Evolutionary conservation across 2,888 invertebrate genomes (phyloP).

Genomic region (Adelognathus sp.): DNA sequence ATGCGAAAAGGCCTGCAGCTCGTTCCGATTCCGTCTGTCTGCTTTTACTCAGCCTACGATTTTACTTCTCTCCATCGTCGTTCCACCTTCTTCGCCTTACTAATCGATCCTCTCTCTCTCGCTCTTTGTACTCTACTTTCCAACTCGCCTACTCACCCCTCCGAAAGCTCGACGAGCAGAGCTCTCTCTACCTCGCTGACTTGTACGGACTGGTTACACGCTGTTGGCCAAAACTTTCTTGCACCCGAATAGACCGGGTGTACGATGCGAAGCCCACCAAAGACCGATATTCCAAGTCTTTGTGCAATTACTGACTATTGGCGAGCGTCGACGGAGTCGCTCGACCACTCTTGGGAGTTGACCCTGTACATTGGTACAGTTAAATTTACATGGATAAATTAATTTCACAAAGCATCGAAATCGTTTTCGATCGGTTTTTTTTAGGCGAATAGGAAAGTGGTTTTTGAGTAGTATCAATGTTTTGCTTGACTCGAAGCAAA

Average conservation of each 20-base stretch:
- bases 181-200: not conserved
- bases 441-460: no score
- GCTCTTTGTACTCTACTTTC: not conserved
- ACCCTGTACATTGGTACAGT: no score
- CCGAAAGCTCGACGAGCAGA: not conserved
- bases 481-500: no score
- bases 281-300: conserved; percentile 14
- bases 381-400: no score
- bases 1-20: conserved; percentile 28
- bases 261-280: not conserved
- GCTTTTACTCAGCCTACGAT: not conserved
- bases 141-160: not conserved
- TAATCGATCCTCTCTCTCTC: not conserved
- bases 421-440: no score
- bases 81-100: not conserved
- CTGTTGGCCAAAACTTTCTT: not conserved
- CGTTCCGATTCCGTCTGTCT: conserved; percentile 4
- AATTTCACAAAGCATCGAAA: no score
- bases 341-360: not conserved
- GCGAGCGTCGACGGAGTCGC: not conserved
- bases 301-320: conserved; percentile 10
- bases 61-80: not conserved
- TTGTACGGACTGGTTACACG: not conserved
- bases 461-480: no score
- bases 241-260: not conserved